Conservation (phyloP, 1,140 invertebrate species). For the Temnothorax curvispinosus region DNA sequence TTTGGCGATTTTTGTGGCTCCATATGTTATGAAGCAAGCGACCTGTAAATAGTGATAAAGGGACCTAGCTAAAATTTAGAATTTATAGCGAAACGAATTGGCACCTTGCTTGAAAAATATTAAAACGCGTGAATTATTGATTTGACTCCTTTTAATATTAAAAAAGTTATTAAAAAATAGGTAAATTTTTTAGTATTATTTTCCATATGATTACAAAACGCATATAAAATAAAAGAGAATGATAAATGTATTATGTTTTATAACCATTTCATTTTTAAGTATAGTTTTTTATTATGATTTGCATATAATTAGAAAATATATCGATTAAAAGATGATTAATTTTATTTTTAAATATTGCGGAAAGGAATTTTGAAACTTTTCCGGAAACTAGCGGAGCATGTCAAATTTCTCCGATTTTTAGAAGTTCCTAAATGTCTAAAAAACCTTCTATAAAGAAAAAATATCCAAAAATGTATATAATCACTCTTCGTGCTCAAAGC, state of each 20-base stretch:
- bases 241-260: neutral
- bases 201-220: neutral
- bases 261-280: neutral
- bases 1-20: neutral
- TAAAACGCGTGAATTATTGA: slow-evolving; percentile 7
- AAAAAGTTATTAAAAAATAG: neutral
- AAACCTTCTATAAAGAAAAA: neutral
- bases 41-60: slow-evolving; percentile 50
- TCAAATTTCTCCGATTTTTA: neutral
- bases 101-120: neutral
- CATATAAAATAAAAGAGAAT: neutral
- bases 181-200: neutral
- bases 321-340: neutral
- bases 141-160: neutral
- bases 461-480: neutral
- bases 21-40: slow-evolving; percentile 26
- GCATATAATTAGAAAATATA: neutral
- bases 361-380: neutral
- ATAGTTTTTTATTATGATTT: neutral
- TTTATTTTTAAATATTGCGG: neutral
- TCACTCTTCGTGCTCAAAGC: neutral
- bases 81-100: slow-evolving; percentile 21
- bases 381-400: neutral
- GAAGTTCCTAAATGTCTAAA: neutral
- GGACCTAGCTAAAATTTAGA: neutral